These are phyloP conservation scores for Trichopoda pennipes DNA, from an alignment of 2,888 invertebrate species.

Conservation along the genomic window DNA sequence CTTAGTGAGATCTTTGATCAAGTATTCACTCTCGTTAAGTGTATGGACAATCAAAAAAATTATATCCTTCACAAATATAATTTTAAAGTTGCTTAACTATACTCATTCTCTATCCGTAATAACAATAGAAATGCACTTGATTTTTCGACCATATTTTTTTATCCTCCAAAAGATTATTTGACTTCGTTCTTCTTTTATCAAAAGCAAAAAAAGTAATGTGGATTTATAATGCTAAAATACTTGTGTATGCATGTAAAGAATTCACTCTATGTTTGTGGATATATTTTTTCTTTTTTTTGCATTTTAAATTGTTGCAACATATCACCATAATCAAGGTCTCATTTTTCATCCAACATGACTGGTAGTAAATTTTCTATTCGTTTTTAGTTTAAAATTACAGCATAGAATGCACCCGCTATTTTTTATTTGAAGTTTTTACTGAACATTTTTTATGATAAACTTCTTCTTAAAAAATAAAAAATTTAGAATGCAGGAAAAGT, in stretches of 20 bases:
- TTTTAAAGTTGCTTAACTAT: not conserved
- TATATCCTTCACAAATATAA: not conserved
- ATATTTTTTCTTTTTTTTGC: not conserved
- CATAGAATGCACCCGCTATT: conserved; percentile 46
- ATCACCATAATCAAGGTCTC: conserved; percentile 64
- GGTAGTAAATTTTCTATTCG: conserved; percentile 31
- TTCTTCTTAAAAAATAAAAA: conserved; percentile 5
- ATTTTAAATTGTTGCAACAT: conserved; percentile 48
- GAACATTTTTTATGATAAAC: not conserved
- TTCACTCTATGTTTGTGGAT: not conserved
- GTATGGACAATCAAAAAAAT: no score
- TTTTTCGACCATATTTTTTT: conserved; percentile 16
- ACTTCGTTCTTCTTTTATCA: conserved; percentile 2
- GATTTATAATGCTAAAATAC: conserved; percentile 43
- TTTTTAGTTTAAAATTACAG: not conserved
- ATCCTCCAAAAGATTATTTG: conserved; percentile 10
- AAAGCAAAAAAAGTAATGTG: conserved; percentile 2
- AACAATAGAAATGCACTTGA: conserved; percentile 50
- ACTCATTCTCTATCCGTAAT: not conserved
- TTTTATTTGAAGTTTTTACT: conserved; percentile 25
- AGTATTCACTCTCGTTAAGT: no score
- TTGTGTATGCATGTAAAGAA: not conserved
- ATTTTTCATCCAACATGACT: conserved; percentile 58
- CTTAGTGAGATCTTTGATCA: no score
- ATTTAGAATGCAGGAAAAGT: conserved; percentile 24